A percentile compares a stretch with the other conserved stretches of the same genome.
phyloP scores from a whole-genome alignment of 2,797 vertebrate species.

The Hirundo rustica region DNA sequence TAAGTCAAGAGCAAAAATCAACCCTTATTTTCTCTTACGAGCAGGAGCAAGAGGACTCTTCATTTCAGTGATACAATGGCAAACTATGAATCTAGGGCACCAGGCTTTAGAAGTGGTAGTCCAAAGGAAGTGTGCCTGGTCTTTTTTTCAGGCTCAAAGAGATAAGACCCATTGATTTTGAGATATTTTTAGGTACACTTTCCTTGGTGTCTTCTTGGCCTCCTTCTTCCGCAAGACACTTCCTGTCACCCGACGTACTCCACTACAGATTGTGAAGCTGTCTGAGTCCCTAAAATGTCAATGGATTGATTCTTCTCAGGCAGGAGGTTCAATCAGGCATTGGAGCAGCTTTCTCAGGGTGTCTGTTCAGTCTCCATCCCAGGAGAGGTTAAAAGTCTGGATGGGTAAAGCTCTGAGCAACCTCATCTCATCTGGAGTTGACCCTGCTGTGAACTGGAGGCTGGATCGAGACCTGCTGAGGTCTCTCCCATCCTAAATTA shows the following conservation, averaged over 20 bases:
- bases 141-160: not conserved
- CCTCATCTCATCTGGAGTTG: not conserved
- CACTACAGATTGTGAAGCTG: not conserved
- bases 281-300: not conserved
- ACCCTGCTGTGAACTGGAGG: not conserved
- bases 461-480: not conserved
- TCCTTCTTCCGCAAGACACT: not conserved
- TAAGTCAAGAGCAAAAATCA: not conserved
- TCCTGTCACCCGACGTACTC: not conserved
- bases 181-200: not conserved
- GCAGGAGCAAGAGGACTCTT: not conserved
- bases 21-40: not conserved
- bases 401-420: not conserved
- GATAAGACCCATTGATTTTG: not conserved
- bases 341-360: not conserved
- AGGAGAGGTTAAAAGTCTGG: not conserved
- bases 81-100: not conserved
- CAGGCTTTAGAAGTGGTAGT: not conserved
- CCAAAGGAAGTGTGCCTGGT: not conserved
- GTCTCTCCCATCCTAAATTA: not conserved
- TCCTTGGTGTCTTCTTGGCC: not conserved
- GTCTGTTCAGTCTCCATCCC: not conserved
- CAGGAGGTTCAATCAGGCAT: not conserved
- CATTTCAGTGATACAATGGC: not conserved
- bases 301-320: not conserved